Conservation (phyloP, 1,140 invertebrate species). For the Drosophila trapezifrons region DNA sequence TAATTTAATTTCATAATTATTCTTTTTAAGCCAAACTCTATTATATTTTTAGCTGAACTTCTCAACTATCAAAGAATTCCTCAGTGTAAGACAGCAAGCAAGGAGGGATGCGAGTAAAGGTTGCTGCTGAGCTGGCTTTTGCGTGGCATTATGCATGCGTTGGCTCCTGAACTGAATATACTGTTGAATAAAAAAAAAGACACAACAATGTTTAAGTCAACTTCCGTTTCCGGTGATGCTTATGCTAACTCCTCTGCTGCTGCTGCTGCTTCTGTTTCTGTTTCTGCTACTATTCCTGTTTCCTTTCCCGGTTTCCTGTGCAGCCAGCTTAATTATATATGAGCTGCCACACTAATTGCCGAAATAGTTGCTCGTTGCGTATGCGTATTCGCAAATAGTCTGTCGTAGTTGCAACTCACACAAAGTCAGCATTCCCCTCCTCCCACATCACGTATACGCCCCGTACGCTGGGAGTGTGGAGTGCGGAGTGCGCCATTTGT, state of each 20-base stretch:
- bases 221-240: slow-evolving; percentile 40
- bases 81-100: slow-evolving; percentile 5
- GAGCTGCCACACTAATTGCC: slow-evolving; percentile 53
- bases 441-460: slow-evolving; percentile 34
- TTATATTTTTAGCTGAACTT: background rate
- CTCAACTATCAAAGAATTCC: too few relatives aligned
- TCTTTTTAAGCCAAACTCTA: background rate
- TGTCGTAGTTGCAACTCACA: slow-evolving; percentile 6
- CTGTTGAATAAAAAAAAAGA: slow-evolving; percentile 12
- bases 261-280: slow-evolving; percentile 4
- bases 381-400: slow-evolving; percentile 42
- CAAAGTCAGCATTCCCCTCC: background rate
- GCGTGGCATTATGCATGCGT: slow-evolving; percentile 41
- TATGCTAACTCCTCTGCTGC: slow-evolving; percentile 26
- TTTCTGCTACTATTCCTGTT: slow-evolving; percentile 27
- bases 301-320: slow-evolving; percentile 37
- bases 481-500: slow-evolving; percentile 47
- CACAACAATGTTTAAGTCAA: slow-evolving; percentile 29
- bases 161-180: slow-evolving; percentile 18
- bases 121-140: slow-evolving; percentile 22
- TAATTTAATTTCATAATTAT: background rate
- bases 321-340: slow-evolving; percentile 44
- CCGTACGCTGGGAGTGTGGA: slow-evolving; percentile 6
- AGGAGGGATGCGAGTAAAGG: slow-evolving; percentile 11
- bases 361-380: slow-evolving; percentile 48